Evolutionary conservation across 2,113 vertebrate species (phyloP), one percentile per base, ranked within the genome.

Genomic region (Puntigrus tetrazona): DNA sequence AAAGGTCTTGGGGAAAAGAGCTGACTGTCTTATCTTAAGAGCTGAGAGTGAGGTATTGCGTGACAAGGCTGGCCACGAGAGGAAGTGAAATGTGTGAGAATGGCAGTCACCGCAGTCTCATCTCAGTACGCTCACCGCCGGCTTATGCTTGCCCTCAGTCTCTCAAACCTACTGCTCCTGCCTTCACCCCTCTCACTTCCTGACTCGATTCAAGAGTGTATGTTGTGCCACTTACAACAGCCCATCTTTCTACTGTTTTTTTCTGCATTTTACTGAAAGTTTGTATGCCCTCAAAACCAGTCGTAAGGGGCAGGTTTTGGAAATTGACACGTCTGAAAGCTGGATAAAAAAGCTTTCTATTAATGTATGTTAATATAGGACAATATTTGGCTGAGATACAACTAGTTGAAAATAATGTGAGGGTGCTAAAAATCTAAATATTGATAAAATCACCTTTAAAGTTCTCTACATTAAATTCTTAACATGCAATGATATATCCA

Each of bases 1-100:
- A 3, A 67, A 80, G 57, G 31, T 59, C 50, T 78, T 55, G 11
- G 31, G 4, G 47, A 36, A 76, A 78, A 78, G 25, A 67, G 78
- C 78, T 67, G 77, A 63, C 57, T 63, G 18, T 45, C 78, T 63
- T 34, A 65, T 80, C 41, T 65, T 43, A 69, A 10, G 63, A 50
- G 45, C 65, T n/a, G 79, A 36, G 82, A 82, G 43, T 59, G 52
- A 78, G 82, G 50, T 45, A n/a, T 88, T 70, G 85, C 87, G 87
- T 88, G 87, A 83, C 77, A 88, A 88, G 85, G 52, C 41, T 47
- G 65, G 74, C 74, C 55, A 16, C 52, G 31, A 74, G 79, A 84
- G 85, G 87, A 88, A 88, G 84, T 86, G 78, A 86, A 59, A 81
- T 61, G 63, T 78, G 87, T 82, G 85, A 88, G 81, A 84, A 88